phyloP scores from a whole-genome alignment of 2,888 invertebrate species.

The Metellina segmentata region DNA sequence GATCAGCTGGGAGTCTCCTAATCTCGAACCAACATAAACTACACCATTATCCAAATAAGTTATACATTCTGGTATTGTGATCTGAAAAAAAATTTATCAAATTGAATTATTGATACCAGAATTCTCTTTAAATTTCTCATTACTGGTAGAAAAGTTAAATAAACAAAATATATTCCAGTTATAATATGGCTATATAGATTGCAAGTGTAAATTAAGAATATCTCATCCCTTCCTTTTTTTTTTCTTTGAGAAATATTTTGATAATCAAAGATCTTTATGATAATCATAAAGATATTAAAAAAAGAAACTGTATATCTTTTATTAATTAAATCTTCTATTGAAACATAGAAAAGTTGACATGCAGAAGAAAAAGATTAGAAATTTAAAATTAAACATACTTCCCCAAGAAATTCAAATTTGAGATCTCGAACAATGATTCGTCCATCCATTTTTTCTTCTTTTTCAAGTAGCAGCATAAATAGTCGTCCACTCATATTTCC shows the following conservation, averaged over 20 bases:
- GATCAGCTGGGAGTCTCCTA: constrained; percentile 97
- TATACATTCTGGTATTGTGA: constrained; percentile 94
- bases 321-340: too few relatives aligned
- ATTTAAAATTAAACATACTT: constrained; percentile 78
- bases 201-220: too few relatives aligned
- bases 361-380: too few relatives aligned
- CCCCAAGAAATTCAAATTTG: constrained; percentile 94
- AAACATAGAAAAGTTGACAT: too few relatives aligned
- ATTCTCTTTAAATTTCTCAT: neutral
- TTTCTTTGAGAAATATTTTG: too few relatives aligned
- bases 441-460: constrained; percentile 89
- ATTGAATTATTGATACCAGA: neutral
- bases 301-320: too few relatives aligned
- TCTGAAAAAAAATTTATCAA: constrained; percentile 79
- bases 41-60: constrained; percentile 99
- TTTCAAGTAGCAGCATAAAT: constrained; percentile 96
- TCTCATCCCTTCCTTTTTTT: too few relatives aligned
- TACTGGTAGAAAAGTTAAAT: too few relatives aligned
- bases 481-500: constrained; percentile 97
- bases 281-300: too few relatives aligned
- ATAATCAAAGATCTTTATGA: too few relatives aligned
- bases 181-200: too few relatives aligned
- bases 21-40: constrained; percentile 93
- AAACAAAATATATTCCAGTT: too few relatives aligned
- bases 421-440: constrained; percentile 91